Conservation (phyloP, 2,113 vertebrate genomes). For the Aviceda subcristata region DNA sequence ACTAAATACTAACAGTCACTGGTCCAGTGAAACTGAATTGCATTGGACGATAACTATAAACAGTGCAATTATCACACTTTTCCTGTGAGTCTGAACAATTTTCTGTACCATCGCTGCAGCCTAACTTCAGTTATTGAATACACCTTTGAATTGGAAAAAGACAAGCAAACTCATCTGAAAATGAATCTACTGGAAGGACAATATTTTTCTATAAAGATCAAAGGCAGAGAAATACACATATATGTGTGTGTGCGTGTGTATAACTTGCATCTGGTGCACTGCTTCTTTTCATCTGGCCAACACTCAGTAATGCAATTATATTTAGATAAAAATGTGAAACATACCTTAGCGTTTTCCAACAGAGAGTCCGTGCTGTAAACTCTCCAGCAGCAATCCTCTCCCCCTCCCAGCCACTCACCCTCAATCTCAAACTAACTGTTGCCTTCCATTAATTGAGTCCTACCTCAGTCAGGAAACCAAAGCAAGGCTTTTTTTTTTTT, state of each 20-base stretch:
- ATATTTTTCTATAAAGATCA: neutral
- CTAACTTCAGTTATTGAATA: neutral
- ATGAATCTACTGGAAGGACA: neutral
- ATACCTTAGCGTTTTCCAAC: neutral
- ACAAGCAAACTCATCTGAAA: neutral
- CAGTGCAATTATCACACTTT: neutral
- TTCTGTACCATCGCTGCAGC: neutral
- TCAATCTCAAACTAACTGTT: neutral
- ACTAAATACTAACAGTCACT: neutral
- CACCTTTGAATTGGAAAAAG: neutral
- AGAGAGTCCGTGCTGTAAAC: neutral
- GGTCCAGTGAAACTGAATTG: neutral
- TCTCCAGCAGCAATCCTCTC: neutral
- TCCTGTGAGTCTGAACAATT: neutral
- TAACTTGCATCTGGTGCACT: neutral
- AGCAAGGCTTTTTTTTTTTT: neutral
- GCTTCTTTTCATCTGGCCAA: conserved; percentile 39
- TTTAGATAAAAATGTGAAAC: conserved; percentile 37
- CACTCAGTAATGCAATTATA: conserved; percentile 5
- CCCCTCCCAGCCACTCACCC: neutral
- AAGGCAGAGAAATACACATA: neutral
- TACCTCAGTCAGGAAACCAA: conserved; percentile 12
- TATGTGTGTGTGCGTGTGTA: neutral
- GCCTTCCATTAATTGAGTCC: neutral
- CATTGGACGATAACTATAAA: neutral